These are phyloP conservation scores for Pocota personata DNA, from an alignment of 2,888 invertebrate genomes.

Conservation along the genomic window DNA sequence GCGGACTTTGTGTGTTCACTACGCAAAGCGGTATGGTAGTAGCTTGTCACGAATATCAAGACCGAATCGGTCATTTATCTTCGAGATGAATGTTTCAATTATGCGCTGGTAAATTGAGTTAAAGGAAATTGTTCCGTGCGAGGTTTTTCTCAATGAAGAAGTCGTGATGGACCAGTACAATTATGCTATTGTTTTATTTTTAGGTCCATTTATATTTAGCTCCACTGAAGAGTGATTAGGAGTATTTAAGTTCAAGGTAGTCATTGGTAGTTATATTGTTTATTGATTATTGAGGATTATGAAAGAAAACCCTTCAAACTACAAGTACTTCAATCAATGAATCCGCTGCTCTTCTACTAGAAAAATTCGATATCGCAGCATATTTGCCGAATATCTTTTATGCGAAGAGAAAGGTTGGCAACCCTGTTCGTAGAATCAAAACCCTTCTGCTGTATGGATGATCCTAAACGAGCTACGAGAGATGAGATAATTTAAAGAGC, in stretches of 20 bases:
- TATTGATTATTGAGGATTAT: background rate
- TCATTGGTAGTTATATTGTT: background rate
- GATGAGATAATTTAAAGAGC: too few species aligned
- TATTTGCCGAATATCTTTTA: too few species aligned
- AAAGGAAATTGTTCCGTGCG: background rate
- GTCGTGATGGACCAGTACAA: slow-evolving; percentile 21
- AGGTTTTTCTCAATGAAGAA: background rate
- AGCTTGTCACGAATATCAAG: slow-evolving; percentile 48
- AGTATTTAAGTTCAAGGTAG: slow-evolving; percentile 24
- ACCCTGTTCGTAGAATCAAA: too few species aligned
- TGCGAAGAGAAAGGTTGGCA: too few species aligned
- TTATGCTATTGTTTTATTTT: slow-evolving; percentile 17
- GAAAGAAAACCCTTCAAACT: too few species aligned
- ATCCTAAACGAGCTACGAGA: too few species aligned
- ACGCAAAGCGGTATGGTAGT: slow-evolving; percentile 12
- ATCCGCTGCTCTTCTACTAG: too few species aligned
- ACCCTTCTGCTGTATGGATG: too few species aligned
- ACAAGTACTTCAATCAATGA: too few species aligned
- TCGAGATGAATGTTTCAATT: slow-evolving; percentile 58
- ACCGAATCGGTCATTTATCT: slow-evolving; percentile 49
- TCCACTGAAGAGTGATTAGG: background rate
- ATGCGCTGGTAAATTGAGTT: slow-evolving; percentile 19
- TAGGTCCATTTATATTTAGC: background rate
- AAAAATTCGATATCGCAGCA: too few species aligned
- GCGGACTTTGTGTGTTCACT: slow-evolving; percentile 20